Evolutionary conservation across 2,888 invertebrate species (phyloP), one percentile per base, ranked within the genome.

Genomic region (Caenorhabditis doughertyi): DNA sequence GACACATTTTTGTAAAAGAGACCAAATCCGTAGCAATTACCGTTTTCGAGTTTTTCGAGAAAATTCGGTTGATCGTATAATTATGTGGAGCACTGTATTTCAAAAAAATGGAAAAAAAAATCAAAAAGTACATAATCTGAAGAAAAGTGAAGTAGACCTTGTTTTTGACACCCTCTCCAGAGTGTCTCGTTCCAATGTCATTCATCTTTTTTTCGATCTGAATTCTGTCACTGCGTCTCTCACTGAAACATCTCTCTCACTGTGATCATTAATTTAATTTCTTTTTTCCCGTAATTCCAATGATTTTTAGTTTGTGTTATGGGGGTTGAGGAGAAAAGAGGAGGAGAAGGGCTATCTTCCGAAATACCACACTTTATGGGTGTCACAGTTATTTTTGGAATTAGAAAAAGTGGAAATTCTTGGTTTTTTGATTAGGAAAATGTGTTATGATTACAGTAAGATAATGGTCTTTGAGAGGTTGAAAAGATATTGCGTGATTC

Each of bases 241-340:
- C 56, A n/a, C 9, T n/a, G 18, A 47, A n/a, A 49, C n/a, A 67
- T 51, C 23, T 18, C 44, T 51, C 51, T 51, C 29, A 23, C 23
- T 29, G n/a, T 18, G 27, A 18, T 68, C 68, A 56, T 53, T 55
- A 68, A 56, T 23, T 68, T 53, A 42, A 68, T 68, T 68, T 44
- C 68, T 68, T 60, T 72, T 71, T 72, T 42, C 42, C 64, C 64
- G 64, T 65, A 44, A 65, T 65, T 65, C 65, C 64, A 65, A 65
- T 62, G 64, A 64, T 64, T 64, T 64, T 64, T 32, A 47, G 64
- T 64, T 64, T 18, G 29, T 32, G 27, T 47, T 18, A n/a, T 18
- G 18, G 32, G 3, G 9, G 27, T 18, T 18, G 27, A 18, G 44
- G 62, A 47, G 47, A 7, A 42, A 42, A 7, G 42, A 18, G 18